Base-by-base conservation (phyloP, 2,888 invertebrate species). In the Dichetophora obliterata region DNA sequence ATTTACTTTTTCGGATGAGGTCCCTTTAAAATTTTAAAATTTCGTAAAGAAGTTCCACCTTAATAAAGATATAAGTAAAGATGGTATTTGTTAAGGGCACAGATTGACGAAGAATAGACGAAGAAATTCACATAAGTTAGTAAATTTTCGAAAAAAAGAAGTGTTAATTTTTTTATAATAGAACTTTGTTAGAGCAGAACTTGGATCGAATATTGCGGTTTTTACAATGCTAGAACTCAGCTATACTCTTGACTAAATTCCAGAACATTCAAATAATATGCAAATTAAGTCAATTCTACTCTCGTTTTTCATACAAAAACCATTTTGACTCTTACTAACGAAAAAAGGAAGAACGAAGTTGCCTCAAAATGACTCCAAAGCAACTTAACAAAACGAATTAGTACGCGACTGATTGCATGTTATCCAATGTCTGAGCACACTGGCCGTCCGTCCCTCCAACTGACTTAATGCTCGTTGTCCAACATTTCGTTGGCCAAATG, bases 381-480 rank as follows among this genome's bases (percentile, higher is more conserved):
- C 52, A 19, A 72, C 59, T 24, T 22, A 24, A 59, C 43, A 61
- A 61, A 61, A 72, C 59, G 48, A 61, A 72, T 72, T 59, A 72
- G 48, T 48, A 43, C 43, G 48, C 72, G 27, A 61, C 61, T 59
- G 43, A 72, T 72, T 59, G 48, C 57, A 37, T 34, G 37, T 43
- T 22, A 34, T 43, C 1, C 22, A 63, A 27, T 43, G 43, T 22
- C 66, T 19, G 66, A 16, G 48, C 48, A 5, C 48, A 5, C 22
- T 5, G 2, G 3, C 3, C 14, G 22, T 22, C 50, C 11, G 5
- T 11, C 68, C 50, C 22, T 5, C 19, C 68, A 16, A 50, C 50
- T 50, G 24, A 2, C 66, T 19, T 19, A 48, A 48, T 50, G 68
- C 14, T 22, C 14, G 22, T 16, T 24, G 22, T 1, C 52, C 27